phyloP scores from a whole-genome alignment of 2,888 invertebrate species.

The Eugnorisma glareosa region DNA sequence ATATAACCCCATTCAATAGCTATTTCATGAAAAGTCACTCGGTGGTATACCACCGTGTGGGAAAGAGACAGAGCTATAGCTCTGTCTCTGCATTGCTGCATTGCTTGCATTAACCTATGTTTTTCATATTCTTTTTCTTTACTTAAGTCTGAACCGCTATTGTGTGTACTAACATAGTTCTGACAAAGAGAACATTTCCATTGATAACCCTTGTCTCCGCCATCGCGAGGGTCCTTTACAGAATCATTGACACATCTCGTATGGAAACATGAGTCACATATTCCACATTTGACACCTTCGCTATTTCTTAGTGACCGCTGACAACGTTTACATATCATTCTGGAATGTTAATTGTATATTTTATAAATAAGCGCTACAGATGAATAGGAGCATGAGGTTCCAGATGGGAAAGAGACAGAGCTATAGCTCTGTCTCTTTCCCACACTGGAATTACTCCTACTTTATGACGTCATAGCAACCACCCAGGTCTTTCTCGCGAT shows the following conservation, averaged over 20 bases:
- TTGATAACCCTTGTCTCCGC: constrained; percentile 76
- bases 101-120: constrained; percentile 68
- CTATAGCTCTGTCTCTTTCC: too few relatives aligned
- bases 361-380: neutral
- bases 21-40: too few relatives aligned
- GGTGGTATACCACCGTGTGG: too few relatives aligned
- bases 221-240: constrained; percentile 67
- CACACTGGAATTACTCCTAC: too few relatives aligned
- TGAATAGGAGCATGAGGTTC: neutral
- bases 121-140: constrained; percentile 66
- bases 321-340: constrained; percentile 79
- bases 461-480: too few relatives aligned
- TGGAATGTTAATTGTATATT: constrained; percentile 40
- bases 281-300: constrained; percentile 74
- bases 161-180: constrained; percentile 64
- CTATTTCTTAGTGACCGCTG: constrained; percentile 71
- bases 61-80: too few relatives aligned
- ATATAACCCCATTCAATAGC: too few relatives aligned
- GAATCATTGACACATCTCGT: constrained; percentile 68
- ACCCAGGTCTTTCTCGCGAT: too few relatives aligned
- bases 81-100: too few relatives aligned
- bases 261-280: constrained; percentile 75
- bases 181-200: constrained; percentile 82
- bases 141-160: constrained; percentile 52
- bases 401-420: too few relatives aligned